Percentiles rank a stretch among this genome's conserved stretches.
Evolutionary conservation across 2,113 vertebrate species (phyloP).

Genomic region (Gopherus flavomarginatus): DNA sequence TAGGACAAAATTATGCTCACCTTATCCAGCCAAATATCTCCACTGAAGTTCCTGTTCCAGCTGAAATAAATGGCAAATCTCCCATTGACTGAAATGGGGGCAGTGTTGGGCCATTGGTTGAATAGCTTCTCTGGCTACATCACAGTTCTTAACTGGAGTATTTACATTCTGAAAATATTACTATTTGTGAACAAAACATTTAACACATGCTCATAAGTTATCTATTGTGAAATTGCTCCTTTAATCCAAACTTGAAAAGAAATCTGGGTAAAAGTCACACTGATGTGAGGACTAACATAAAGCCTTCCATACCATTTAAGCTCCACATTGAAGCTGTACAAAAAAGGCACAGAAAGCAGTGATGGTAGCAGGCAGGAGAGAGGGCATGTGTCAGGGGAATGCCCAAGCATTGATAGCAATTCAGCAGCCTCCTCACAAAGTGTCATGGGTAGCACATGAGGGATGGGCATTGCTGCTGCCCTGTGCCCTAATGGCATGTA

Average conservation of each 20-base stretch:
- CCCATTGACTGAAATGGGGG: background rate
- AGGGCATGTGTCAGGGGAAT: background rate
- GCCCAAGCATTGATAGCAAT: background rate
- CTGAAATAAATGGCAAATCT: background rate
- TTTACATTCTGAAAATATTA: background rate
- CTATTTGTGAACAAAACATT: background rate
- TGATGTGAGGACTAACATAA: too few species aligned
- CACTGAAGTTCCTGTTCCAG: background rate
- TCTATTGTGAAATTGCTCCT: background rate
- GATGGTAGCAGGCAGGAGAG: background rate
- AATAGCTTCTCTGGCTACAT: background rate
- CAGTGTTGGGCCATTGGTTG: background rate
- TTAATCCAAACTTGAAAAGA: background rate
- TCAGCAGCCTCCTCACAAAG: background rate
- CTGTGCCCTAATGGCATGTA: background rate
- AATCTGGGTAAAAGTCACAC: background rate
- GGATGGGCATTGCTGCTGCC: background rate
- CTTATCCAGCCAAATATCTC: background rate
- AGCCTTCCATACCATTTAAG: too few species aligned
- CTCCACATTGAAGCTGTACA: background rate
- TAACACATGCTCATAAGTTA: background rate
- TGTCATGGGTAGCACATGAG: background rate
- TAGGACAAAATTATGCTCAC: background rate
- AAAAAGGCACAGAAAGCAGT: background rate
- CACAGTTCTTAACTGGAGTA: background rate